Evolutionary conservation across 2,113 vertebrate species (phyloP), one percentile per base, ranked within the genome.

Genomic region (Leptocoma aspasia): DNA sequence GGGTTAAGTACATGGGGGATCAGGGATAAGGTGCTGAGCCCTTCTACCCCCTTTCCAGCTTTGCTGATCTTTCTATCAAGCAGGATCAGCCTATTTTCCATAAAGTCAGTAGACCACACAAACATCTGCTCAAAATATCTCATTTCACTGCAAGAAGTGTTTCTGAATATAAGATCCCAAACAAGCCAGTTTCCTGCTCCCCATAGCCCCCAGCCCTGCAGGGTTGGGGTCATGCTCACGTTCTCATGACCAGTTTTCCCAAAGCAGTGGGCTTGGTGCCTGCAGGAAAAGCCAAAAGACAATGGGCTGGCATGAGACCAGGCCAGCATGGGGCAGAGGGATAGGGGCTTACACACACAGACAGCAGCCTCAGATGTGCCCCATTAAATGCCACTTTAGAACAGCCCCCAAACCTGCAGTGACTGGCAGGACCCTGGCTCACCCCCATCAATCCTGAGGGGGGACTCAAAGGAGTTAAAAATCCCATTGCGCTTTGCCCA

Each of bases 161-260:
- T 76, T 76, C 33, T 10, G 44, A 61, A 23, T 2, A 6, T 10
- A 17, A 81, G 82, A 30, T 26, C 53, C 44, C 13, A 82, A 63
- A 47, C 41, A 2, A 71, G 44, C 5, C 47, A 5, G 13, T 63
- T 71, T 66, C 26, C 50, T 39, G 30, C 73, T 65, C 64, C 44
- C 82, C 31, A 5, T 8, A n/a, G 30, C 27, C 28, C 22, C 41
- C 2, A 5, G 53, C 0, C 0, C 59, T n/a, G 47, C 0, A 0
- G 65, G 47, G 17, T 2, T 47, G 79, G 86, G 78, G 56, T 90
- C 75, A 57, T 1, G 0, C 53, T 84, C 73, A 13, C 23, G 7
- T 77, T 72, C 64, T 37, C 53, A n/a, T 26, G 20, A 27, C 15
- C 22, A 5, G 17, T 70, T 54, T 28, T 16, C 54, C 69, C 77